Conservation (phyloP, 2,888 invertebrate species). For the Dicranocentrus wangi region DNA sequence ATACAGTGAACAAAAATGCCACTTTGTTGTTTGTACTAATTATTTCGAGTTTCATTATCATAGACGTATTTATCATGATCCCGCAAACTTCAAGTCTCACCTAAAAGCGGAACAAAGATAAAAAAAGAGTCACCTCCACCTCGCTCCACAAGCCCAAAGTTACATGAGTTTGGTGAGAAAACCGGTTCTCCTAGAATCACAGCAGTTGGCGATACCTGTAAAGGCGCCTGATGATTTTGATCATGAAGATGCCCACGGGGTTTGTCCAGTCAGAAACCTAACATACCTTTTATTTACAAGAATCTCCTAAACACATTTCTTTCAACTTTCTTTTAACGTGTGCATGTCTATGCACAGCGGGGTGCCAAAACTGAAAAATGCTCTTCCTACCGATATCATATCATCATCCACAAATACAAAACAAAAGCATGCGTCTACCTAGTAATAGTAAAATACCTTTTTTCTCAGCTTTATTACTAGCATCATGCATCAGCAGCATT, state of each 20-base stretch:
- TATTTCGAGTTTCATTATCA: no score
- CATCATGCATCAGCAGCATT: neutral
- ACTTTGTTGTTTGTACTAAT: no score
- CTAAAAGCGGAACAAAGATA: no score
- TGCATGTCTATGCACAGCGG: neutral
- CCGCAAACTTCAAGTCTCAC: no score
- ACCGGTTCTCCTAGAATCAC: conserved; percentile 16
- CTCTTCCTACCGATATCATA: neutral
- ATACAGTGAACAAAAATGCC: no score
- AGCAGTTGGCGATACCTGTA: conserved; percentile 25
- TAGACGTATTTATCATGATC: no score
- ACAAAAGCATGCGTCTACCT: neutral
- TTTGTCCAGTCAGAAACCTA: neutral
- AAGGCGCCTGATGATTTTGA: neutral
- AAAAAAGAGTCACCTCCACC: neutral
- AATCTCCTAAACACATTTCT: no score
- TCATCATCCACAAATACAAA: neutral
- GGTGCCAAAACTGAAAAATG: neutral
- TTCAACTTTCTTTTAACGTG: neutral
- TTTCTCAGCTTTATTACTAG: neutral
- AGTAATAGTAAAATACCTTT: no score
- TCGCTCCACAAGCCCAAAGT: neutral
- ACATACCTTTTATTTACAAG: neutral
- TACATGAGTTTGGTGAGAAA: neutral
- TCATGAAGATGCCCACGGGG: neutral